Evolutionary conservation across 1,140 invertebrate genomes (phyloP).

Genomic region (Caenorhabditis brenneri): DNA sequence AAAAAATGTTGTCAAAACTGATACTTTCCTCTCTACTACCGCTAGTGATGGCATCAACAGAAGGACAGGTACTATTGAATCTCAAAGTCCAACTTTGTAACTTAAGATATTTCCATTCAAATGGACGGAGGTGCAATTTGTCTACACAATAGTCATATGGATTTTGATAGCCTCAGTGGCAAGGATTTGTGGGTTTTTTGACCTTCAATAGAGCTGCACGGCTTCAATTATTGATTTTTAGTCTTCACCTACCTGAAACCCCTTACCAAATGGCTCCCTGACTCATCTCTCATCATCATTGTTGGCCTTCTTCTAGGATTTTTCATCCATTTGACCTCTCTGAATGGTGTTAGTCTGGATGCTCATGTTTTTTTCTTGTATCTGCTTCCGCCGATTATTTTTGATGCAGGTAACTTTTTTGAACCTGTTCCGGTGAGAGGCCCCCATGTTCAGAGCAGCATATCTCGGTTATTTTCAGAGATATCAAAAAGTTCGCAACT

Average conservation of each 20-base stretch:
- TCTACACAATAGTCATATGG: slow-evolving; percentile 50
- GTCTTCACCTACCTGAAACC: slow-evolving; percentile 36
- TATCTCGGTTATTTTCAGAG: too few species aligned
- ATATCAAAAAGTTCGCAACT: too few species aligned
- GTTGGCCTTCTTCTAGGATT: slow-evolving; percentile 65
- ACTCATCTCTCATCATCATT: slow-evolving; percentile 67
- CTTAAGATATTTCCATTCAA: background rate
- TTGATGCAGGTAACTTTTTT: slow-evolving; percentile 65
- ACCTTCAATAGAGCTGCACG: background rate
- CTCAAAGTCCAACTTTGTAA: background rate
- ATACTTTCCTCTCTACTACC: too few species aligned
- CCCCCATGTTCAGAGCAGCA: too few species aligned
- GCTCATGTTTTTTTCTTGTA: slow-evolving; percentile 67
- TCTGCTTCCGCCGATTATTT: slow-evolving; percentile 73
- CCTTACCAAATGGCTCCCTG: slow-evolving; percentile 56
- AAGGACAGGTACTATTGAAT: background rate
- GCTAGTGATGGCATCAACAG: background rate
- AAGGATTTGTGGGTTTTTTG: slow-evolving; percentile 63
- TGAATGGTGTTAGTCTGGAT: slow-evolving; percentile 58
- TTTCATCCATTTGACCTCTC: background rate
- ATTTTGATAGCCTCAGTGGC: slow-evolving; percentile 64
- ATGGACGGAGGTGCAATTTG: background rate
- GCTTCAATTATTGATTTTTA: slow-evolving; percentile 1
- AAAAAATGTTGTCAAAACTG: too few species aligned
- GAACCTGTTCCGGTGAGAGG: background rate